Evolutionary conservation across 2,888 invertebrate genomes (phyloP), one percentile per base, ranked within the genome.

Genomic region (Lomographa bimaculata): DNA sequence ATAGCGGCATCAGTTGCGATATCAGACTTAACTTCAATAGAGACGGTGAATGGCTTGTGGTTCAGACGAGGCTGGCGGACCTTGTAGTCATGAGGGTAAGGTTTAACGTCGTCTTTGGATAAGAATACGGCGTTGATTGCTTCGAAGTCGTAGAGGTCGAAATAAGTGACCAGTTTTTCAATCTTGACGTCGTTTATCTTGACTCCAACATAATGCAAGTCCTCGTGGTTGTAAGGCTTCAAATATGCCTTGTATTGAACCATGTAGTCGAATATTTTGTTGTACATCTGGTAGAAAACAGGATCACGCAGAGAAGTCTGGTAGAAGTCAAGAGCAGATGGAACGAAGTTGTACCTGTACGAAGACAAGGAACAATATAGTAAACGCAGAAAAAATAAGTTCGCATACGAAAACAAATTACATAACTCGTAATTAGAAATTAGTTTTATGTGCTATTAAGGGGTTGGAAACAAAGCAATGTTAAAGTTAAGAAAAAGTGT

Each of bases 41-140:
- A 89, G 50, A 93, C 89, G 36, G 81, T 87, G 89, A 94, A 95
- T 1, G 91, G 87, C 48, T 93, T 91, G 82, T 94, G 93, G 78
- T 93, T 93, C 23, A 95, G 79, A 52, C 95, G 93, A 48, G 91
- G 89, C 67, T 94, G 94, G 35, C 92, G 91, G n/a, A 92, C 90
- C 54, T 90, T 82, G 57, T 91, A 90, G 7, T 57, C 51, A 18
- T 87, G 65, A 1, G 77, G 66, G 34, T 85, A 68, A 11, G 47
- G 41, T 10, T 76, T 71, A 10, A 76, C 56, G 30, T 83, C 78
- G 2, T 79, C 63, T 7, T 67, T 54, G 19, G 50, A 61, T 20
- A 60, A 66, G 61, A 54, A 70, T 2, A 80, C 71, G 51, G 86
- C 91, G 63, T 92, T 93, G 54, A 90, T 90, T 19, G 91, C 90